Evolutionary conservation across 2,797 vertebrate species (phyloP).

Genomic region (Sebastes variabilis): DNA sequence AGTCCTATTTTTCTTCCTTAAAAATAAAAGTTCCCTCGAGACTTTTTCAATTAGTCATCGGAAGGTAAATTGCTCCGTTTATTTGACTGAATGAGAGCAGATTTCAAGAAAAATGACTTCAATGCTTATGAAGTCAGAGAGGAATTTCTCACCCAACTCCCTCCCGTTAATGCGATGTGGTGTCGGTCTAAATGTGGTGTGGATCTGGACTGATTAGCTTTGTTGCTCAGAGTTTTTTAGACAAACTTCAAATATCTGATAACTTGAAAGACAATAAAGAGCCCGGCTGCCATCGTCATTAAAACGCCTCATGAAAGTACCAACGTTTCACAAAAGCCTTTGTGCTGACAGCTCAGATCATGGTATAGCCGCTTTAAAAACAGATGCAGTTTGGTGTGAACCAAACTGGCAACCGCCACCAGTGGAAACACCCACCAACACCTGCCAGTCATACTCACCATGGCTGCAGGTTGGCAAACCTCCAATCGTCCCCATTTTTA

Average conservation of each 20-base stretch:
- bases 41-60: constrained; percentile 41
- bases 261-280: constrained; percentile 34
- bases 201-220: constrained; percentile 11
- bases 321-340: constrained; percentile 22
- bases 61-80: constrained; percentile 44
- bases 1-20: constrained; percentile 26
- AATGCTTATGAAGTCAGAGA: constrained; percentile 28
- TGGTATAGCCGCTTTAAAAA: constrained; percentile 24
- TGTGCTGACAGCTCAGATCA: constrained; percentile 19
- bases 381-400: constrained; percentile 34
- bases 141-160: constrained; percentile 29
- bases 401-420: constrained; percentile 51
- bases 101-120: constrained; percentile 33
- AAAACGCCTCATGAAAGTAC: constrained; percentile 30
- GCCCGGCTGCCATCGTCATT: constrained; percentile 22
- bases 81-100: constrained; percentile 47
- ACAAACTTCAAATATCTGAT: constrained; percentile 19
- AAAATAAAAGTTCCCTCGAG: constrained; percentile 34
- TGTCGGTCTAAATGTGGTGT: not conserved
- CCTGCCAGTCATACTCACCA: constrained; percentile 57
- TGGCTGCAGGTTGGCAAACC: constrained; percentile 68
- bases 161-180: constrained; percentile 4
- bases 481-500: constrained; percentile 62
- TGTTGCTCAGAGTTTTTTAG: constrained; percentile 6
- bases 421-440: constrained; percentile 63